Conservation (phyloP, 2,888 invertebrate species). For the Eurytoma adleriae region DNA sequence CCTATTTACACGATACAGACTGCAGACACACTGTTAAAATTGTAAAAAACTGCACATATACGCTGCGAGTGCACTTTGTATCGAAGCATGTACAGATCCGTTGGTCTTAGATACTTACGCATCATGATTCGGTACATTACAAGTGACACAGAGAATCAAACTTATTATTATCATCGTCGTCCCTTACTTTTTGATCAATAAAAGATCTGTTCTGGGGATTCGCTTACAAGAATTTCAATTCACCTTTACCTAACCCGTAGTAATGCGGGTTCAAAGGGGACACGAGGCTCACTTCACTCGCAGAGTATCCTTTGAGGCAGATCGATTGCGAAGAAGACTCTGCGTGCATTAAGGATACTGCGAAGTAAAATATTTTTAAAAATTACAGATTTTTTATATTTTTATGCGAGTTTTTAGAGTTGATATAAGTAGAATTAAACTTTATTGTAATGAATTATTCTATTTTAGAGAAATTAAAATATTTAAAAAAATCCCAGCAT, state of each 20-base stretch:
- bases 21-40: slow-evolving; percentile 69
- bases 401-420: slow-evolving; percentile 59
- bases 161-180: slow-evolving; percentile 71
- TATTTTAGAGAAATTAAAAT: slow-evolving; percentile 59
- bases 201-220: slow-evolving; percentile 73
- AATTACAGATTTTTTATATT: slow-evolving; percentile 59
- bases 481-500: slow-evolving; percentile 56
- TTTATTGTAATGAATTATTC: slow-evolving; percentile 59
- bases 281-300: slow-evolving; percentile 57
- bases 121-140: slow-evolving; percentile 70
- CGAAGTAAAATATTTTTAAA: slow-evolving; percentile 58
- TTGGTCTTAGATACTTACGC: slow-evolving; percentile 70
- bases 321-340: slow-evolving; percentile 56
- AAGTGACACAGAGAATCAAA: slow-evolving; percentile 70
- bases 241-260: slow-evolving; percentile 41
- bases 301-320: slow-evolving; percentile 59
- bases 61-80: slow-evolving; percentile 67
- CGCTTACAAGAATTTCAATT: slow-evolving; percentile 53
- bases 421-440: slow-evolving; percentile 59
- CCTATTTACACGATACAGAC: slow-evolving; percentile 68
- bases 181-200: slow-evolving; percentile 72
- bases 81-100: slow-evolving; percentile 65
- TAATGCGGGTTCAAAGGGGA: slow-evolving; percentile 42
- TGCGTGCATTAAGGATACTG: slow-evolving; percentile 59
- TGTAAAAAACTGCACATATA: slow-evolving; percentile 69